phyloP scores from a whole-genome alignment of 2,888 invertebrate genomes.

The Carabus problematicus region DNA sequence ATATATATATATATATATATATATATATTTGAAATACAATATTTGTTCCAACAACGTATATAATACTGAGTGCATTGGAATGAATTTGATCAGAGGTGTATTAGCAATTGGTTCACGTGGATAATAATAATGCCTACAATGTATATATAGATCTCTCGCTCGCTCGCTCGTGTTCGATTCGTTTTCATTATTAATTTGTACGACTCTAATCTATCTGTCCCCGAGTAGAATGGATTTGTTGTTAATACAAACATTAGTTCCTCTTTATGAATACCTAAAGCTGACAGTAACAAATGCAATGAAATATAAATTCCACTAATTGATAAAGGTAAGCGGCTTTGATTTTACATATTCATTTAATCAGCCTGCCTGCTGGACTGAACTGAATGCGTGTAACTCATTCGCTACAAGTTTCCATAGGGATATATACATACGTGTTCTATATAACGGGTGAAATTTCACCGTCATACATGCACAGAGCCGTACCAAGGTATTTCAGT shows the following conservation, averaged over 20 bases:
- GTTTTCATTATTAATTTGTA: constrained; percentile 12
- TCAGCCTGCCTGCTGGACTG: constrained; percentile 5
- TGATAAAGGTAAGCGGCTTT: constrained; percentile 27
- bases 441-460: neutral
- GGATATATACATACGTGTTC: neutral
- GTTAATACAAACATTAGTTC: constrained; percentile 3
- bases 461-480: too few species aligned
- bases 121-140: too few species aligned
- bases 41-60: too few species aligned
- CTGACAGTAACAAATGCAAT: constrained; percentile 18
- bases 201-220: constrained; percentile 4
- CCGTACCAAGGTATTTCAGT: too few species aligned
- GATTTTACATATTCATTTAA: constrained; percentile 25
- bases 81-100: too few species aligned
- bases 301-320: constrained; percentile 22
- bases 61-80: too few species aligned
- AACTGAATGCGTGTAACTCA: neutral
- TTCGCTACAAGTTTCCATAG: neutral
- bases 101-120: too few species aligned
- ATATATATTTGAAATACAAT: too few species aligned
- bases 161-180: neutral
- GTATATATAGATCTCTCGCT: too few species aligned
- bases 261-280: constrained; percentile 18
- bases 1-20: too few species aligned
- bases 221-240: constrained; percentile 3